phyloP scores from a whole-genome alignment of 2,113 vertebrate species.

The Piaya cayana region DNA sequence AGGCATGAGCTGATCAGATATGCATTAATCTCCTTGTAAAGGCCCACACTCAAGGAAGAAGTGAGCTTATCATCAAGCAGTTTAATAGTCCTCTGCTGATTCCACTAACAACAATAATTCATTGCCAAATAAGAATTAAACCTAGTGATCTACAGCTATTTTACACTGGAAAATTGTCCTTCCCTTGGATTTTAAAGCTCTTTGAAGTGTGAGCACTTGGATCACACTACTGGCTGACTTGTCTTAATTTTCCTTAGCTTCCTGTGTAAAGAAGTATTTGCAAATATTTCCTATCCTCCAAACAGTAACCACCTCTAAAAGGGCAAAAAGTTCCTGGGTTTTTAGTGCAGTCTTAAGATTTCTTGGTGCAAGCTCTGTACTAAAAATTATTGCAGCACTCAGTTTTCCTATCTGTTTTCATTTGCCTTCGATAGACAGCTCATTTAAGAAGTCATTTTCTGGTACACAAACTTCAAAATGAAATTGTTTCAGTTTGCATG shows the following conservation, averaged over 20 bases:
- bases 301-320: slow-evolving; percentile 4
- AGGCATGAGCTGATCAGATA: neutral
- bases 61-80: neutral
- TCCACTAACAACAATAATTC: neutral
- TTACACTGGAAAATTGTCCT: neutral
- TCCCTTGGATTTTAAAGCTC: neutral
- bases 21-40: neutral
- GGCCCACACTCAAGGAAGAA: neutral
- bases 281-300: neutral
- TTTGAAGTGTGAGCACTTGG: neutral
- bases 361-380: neutral
- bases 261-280: neutral
- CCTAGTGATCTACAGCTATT: neutral
- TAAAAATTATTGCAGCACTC: neutral
- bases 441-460: slow-evolving; percentile 72
- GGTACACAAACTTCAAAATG: slow-evolving; percentile 71
- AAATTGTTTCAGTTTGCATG: slow-evolving; percentile 60
- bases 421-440: slow-evolving; percentile 48
- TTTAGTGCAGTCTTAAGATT: neutral
- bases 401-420: slow-evolving; percentile 33
- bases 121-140: neutral
- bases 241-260: neutral
- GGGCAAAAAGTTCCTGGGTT: neutral
- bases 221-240: neutral
- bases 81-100: neutral